Percentiles rank a stretch among this genome's conserved stretches.
phyloP scores from a whole-genome alignment of 2,797 vertebrate species.

The Apodemus agrarius region DNA sequence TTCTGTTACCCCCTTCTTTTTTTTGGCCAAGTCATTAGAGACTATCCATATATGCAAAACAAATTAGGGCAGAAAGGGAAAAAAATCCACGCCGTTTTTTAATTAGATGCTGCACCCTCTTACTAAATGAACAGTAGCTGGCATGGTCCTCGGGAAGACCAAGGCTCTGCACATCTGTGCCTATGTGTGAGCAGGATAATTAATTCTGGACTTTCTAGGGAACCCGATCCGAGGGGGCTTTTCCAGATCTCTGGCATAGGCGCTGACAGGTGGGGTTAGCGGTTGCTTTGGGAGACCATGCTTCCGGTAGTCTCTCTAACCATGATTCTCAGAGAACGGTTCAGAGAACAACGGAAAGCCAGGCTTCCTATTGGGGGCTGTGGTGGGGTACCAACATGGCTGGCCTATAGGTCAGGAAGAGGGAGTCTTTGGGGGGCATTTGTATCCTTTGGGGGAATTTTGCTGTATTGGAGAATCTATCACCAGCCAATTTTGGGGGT shows the following conservation, averaged over 20 bases:
- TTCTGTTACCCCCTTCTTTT: not conserved
- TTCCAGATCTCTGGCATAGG: slow-evolving; percentile 41
- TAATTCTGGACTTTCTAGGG: slow-evolving; percentile 76
- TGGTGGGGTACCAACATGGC: not conserved
- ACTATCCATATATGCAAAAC: slow-evolving; percentile 83
- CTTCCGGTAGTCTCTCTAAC: not conserved
- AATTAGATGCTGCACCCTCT: slow-evolving; percentile 69
- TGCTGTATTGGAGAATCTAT: not conserved
- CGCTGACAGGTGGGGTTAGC: not conserved
- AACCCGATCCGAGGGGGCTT: not conserved
- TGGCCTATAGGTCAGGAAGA: not conserved
- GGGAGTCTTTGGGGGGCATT: not conserved
- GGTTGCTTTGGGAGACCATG: not conserved
- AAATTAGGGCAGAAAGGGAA: slow-evolving; percentile 82
- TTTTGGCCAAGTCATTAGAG: slow-evolving; percentile 77
- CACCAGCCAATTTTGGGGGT: not conserved
- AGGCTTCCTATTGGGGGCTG: not conserved
- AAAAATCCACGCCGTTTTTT: slow-evolving; percentile 71
- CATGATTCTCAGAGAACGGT: not conserved
- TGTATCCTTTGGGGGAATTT: not conserved
- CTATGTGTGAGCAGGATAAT: slow-evolving; percentile 62
- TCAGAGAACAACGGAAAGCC: not conserved
- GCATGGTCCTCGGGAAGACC: slow-evolving; percentile 73
- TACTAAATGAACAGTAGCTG: slow-evolving; percentile 67
- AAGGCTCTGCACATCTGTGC: slow-evolving; percentile 64